Percentiles rank a stretch among this genome's conserved stretches.
These are phyloP conservation scores for Drosophila mayri DNA, from an alignment of 1,140 invertebrate genomes.

Conservation along the genomic window DNA sequence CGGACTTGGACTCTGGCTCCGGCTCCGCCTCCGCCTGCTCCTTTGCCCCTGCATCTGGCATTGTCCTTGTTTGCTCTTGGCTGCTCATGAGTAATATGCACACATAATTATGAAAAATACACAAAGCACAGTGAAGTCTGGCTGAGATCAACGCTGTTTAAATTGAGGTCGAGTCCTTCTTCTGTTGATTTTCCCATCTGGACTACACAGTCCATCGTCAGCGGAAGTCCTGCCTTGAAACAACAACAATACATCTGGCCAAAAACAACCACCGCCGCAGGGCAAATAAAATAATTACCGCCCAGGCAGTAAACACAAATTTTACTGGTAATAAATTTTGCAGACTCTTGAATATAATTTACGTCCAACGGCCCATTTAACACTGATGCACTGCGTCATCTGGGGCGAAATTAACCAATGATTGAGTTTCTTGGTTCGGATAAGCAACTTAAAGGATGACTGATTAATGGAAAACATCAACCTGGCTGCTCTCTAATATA, in stretches of 20 bases:
- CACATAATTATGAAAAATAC: constrained; percentile 53
- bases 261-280: constrained; percentile 44
- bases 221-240: constrained; percentile 22
- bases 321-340: constrained; percentile 58
- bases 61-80: constrained; percentile 30
- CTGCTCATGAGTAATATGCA: constrained; percentile 47
- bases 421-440: constrained; percentile 19
- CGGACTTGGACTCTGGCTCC: background rate
- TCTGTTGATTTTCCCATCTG: constrained; percentile 4
- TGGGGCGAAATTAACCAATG: constrained; percentile 5
- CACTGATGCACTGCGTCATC: constrained; percentile 22
- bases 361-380: constrained; percentile 21
- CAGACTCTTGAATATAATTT: constrained; percentile 51
- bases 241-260: constrained; percentile 56
- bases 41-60: constrained; percentile 10
- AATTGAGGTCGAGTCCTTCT: constrained; percentile 2
- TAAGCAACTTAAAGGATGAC: background rate
- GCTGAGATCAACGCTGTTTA: background rate
- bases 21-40: background rate
- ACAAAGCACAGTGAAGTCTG: constrained; percentile 30
- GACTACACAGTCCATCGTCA: background rate
- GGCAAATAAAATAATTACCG: constrained; percentile 67
- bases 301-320: constrained; percentile 60
- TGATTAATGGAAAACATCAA: constrained; percentile 7
- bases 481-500: background rate